These are phyloP conservation scores for Callimorpha dominula DNA, from an alignment of 2,888 invertebrate genomes.

Conservation along the genomic window DNA sequence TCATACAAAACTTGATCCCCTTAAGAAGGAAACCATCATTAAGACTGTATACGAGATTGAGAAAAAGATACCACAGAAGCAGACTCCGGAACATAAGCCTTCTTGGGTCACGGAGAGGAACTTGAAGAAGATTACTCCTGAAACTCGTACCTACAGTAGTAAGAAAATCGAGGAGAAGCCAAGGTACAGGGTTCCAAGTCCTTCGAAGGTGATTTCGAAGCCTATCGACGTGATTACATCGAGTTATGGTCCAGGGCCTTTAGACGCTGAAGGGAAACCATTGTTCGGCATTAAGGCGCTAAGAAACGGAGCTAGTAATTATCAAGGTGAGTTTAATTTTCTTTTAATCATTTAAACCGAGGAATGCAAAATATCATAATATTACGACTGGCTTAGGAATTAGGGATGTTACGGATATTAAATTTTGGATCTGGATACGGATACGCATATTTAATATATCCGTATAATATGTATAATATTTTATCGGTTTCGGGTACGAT, in stretches of 20 bases:
- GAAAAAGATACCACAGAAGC: slow-evolving; percentile 70
- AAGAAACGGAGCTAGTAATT: slow-evolving; percentile 87
- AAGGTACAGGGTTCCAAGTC: slow-evolving; percentile 74
- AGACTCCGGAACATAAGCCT: slow-evolving; percentile 85
- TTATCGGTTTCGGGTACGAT: no score
- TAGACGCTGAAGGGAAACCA: slow-evolving; percentile 92
- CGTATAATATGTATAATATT: no score
- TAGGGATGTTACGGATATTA: no score
- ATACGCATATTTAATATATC: no score
- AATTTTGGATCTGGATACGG: no score
- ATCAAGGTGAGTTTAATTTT: slow-evolving; percentile 84
- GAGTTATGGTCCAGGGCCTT: slow-evolving; percentile 94
- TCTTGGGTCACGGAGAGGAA: slow-evolving; percentile 88
- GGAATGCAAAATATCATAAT: no score
- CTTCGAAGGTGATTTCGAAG: slow-evolving; percentile 75
- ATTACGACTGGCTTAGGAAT: no score
- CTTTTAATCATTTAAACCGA: background rate
- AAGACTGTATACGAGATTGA: slow-evolving; percentile 71
- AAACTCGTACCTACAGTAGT: slow-evolving; percentile 71
- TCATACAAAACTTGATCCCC: slow-evolving; percentile 54
- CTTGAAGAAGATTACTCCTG: slow-evolving; percentile 84
- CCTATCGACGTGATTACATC: slow-evolving; percentile 91
- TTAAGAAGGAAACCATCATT: slow-evolving; percentile 69
- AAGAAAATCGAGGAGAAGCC: slow-evolving; percentile 80
- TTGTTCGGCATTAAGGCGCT: slow-evolving; percentile 93